phyloP scores from a whole-genome alignment of 2,797 vertebrate genomes.

The Lindbergichthys nudifrons region DNA sequence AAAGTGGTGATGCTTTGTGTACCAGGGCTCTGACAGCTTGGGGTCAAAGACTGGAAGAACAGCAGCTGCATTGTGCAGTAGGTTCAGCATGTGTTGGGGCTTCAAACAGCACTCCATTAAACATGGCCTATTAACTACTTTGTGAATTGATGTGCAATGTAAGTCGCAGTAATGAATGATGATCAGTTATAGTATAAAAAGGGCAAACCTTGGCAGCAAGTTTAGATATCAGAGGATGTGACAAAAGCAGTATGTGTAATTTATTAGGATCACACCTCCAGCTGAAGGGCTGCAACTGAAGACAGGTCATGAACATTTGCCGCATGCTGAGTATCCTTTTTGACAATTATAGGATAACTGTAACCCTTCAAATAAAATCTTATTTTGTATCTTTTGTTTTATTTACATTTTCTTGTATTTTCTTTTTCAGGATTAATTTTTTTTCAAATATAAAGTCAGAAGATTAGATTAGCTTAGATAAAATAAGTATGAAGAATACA shows the following conservation, averaged over 20 bases:
- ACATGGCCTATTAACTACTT: not conserved
- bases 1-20: not conserved
- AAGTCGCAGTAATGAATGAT: not conserved
- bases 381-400: not conserved
- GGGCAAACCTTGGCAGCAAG: not conserved
- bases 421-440: too few species aligned
- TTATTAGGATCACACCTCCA: not conserved
- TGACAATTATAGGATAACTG: not conserved
- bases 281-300: not conserved
- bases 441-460: too few species aligned
- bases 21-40: too few species aligned
- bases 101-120: not conserved
- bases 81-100: not conserved
- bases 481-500: not conserved
- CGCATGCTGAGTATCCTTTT: not conserved
- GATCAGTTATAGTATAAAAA: not conserved
- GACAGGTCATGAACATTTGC: not conserved
- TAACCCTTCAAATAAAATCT: not conserved
- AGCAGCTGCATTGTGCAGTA: not conserved
- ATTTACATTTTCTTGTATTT: too few species aligned
- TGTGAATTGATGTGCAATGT: not conserved
- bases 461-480: not conserved
- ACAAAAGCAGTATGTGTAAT: not conserved
- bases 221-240: too few species aligned
- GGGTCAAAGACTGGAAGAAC: too few species aligned